Base-by-base conservation (phyloP, 2,888 invertebrate species). In the Nezara viridula region DNA sequence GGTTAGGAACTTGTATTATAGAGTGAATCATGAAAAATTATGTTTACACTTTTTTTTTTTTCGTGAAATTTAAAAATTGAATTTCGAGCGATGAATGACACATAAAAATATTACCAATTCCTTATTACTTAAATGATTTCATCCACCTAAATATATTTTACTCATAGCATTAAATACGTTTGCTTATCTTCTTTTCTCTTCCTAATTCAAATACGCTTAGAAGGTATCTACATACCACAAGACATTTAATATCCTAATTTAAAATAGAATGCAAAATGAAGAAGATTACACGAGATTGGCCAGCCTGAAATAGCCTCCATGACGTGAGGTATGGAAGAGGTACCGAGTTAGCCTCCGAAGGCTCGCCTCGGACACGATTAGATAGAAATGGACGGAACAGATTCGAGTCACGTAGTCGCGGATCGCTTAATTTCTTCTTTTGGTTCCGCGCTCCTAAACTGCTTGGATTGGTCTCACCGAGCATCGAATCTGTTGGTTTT, bases 371-470 rank as follows among this genome's bases (percentile, higher is more conserved):
- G 24, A 27, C 40, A 77, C 77, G 77, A 37, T 60, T 27, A 27
- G 60, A 60, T 60, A 10, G 60, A 19, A 77, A 77, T 77, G 77
- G 37, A 77, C 77, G 40, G 77, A 77, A 77, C 77, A 37, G 9
- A 77, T 77, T 77, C 77, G 21, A 40, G 77, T 37, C 77, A 77
- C 77, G 77, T 77, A 40, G 9, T 10, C 77, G 77, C 77, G 77
- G 40, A 77, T 44, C 77, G 40, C 77, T 77, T 77, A 77, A 77
- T 77, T 77, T 77, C 77, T 77, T 77, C 40, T 77, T 37, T 44
- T 37, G 77, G 77, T 44, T 16, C 60, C 60, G 60, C 60, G 27
- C 27, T 60, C 27, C 60, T 60, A 60, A 60, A 60, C 60, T 60
- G 14, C 60, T 60, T 9, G 9, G 16, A 60, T 60, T 60, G 60